Base-by-base conservation (phyloP, 2,113 vertebrate genomes). In the Brachypteracias leptosomus region DNA sequence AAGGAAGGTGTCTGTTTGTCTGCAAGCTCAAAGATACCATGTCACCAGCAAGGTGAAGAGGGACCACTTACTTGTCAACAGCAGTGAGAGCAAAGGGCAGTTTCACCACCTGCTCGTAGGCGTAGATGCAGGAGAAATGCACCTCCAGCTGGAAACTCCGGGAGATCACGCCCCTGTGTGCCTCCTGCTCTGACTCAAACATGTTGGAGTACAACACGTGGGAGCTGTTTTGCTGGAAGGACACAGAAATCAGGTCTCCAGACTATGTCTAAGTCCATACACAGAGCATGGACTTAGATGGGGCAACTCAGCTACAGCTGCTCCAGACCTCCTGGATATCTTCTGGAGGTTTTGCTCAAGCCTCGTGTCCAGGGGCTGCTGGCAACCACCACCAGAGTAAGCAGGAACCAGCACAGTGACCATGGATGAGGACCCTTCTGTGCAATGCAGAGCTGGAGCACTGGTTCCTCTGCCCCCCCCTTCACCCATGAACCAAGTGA, bases 51-150 rank as follows among this genome's bases (percentile, higher is more conserved):
- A 82, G 76, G 33, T 28, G 26, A 44, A 75, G 44, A 12, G 9
- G 36, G 28, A 63, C n/a, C 33, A 91, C 97, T 71, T 94, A 98
- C 97, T 89, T 96, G 94, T 95, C 92, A 28, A 90, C 88, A 26
- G 96, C 89, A 35, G 85, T 86, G 67, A 97, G 90, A 24, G 91
- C 2, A 1, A 95, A 92, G 29, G 94, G 92, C 81, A 98, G 71
- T 5, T 92, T 94, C 73, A 98, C 95, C 66, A 98, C 71, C 11
- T 85, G 94, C 73, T 97, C 87, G 0, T 97, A 97, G 89, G 87
- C 80, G 0, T 97, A 98, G 79, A 97, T 10, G 9, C 97, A 98
- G 90, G 88, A 95, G 88, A 98, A 97, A 31, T 86, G 85, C 42
- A 96, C 90, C 16, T 90, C 75, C 44, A 96, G 61, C 49, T 86